Evolutionary conservation across 2,113 vertebrate species (phyloP), one percentile per base, ranked within the genome.

Genomic region (Felis chaus): DNA sequence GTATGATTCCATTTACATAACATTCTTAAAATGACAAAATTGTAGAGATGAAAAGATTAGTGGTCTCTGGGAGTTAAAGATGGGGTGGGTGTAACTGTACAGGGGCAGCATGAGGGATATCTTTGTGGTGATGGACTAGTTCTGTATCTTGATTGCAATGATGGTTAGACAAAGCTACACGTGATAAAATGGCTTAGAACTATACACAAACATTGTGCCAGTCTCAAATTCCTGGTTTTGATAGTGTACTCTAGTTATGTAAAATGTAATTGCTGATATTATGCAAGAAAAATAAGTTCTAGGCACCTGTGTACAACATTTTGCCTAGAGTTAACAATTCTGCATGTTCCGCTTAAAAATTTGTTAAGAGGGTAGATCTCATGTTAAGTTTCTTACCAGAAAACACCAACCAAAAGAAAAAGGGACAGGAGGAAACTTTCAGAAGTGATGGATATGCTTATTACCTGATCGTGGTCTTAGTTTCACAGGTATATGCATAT

Each of bases 11-110:
- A 83, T 63, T 80, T 76, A 79, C 80, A 41, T 27, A 97, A 88
- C 15, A 91, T 88, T 87, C 23, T 91, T 91, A 31, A 94, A 91
- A 88, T 91, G 63, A 84, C 45, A 79, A 92, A 83, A 86, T 33
- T 71, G 7, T 83, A 91, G 61, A 97, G 13, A 91, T 69, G 41
- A 63, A 66, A 0, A 91, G 25, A 89, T 61, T 61, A 45, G 55
- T 41, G 71, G 4, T 80, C 85, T 89, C 79, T 50, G 33, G 8
- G 69, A 23, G 9, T 76, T 50, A 95, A 39, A 97, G 19, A 81
- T 25, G 31, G 61, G 7, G 31, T 79, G 57, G 55, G 29, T 68
- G 5, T 83, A 79, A 84, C 45, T 88, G 36, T 66, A 71, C 94
- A 94, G 48, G 45, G 14, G 25, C 13, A 83, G 66, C 41, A 84